Conservation (phyloP, 2,797 vertebrate species). For the Agapornis canus region DNA sequence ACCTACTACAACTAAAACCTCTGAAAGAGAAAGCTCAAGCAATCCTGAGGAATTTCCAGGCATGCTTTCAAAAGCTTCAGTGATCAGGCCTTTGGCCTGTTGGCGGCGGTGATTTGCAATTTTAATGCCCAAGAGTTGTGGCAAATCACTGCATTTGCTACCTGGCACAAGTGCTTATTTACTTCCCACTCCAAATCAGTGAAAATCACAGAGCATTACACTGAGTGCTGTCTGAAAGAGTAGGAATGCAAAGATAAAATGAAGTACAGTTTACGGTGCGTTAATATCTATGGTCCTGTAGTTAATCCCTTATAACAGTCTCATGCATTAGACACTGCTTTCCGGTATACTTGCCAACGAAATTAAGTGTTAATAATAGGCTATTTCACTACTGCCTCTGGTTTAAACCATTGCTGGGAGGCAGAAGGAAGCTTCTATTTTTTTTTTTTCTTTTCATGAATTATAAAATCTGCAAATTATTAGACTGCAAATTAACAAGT, state of each 20-base stretch:
- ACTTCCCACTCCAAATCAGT: neutral
- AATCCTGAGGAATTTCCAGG: neutral
- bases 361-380: neutral
- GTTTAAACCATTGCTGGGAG: neutral
- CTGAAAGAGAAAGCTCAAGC: neutral
- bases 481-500: slow-evolving; percentile 49
- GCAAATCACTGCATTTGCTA: neutral
- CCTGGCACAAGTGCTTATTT: neutral
- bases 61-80: neutral
- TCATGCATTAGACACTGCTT: neutral
- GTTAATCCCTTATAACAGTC: neutral
- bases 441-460: neutral
- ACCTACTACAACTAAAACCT: neutral
- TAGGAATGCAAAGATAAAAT: neutral
- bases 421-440: neutral
- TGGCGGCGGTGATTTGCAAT: neutral
- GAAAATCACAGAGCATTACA: neutral
- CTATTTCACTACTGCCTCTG: neutral
- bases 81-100: neutral
- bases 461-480: slow-evolving; percentile 50
- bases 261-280: neutral
- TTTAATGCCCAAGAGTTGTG: neutral
- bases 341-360: neutral
- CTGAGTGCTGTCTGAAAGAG: neutral
- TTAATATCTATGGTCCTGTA: neutral